phyloP scores from a whole-genome alignment of 2,888 invertebrate genomes.

The Caenorhabditis doughertyi region DNA sequence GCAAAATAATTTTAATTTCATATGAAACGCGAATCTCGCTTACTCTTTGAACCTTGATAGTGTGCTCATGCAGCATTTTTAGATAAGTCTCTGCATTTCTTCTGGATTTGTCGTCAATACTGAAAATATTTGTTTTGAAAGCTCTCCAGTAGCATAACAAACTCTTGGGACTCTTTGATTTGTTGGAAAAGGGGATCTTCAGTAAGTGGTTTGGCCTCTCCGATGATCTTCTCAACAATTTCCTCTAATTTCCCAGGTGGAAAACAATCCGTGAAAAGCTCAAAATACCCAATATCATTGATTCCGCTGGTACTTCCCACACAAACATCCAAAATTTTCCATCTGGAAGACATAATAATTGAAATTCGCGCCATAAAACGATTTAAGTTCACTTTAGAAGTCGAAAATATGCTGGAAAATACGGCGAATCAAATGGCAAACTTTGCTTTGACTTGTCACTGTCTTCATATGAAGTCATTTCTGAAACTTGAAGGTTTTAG shows the following conservation, averaged over 20 bases:
- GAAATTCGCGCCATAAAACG: no score
- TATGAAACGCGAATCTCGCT: not conserved
- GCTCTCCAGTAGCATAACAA: not conserved
- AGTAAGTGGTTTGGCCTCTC: not conserved
- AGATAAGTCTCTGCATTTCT: conserved; percentile 12
- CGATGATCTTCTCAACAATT: conserved; percentile 2
- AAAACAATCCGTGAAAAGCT: conserved; percentile 9
- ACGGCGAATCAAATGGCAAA: not conserved
- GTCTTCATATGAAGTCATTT: not conserved
- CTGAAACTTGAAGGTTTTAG: not conserved
- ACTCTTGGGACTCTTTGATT: not conserved
- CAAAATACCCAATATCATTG: conserved; percentile 13
- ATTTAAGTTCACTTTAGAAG: conserved; percentile 57
- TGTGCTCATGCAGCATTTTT: not conserved
- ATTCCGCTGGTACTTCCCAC: not conserved
- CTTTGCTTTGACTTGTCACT: not conserved
- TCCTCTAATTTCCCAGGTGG: conserved; percentile 3
- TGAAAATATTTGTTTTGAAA: conserved; percentile 1
- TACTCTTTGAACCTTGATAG: conserved; percentile 24
- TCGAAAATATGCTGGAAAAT: conserved; percentile 53
- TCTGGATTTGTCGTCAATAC: conserved; percentile 25
- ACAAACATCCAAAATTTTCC: conserved; percentile 52
- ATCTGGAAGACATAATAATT: no score
- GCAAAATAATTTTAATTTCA: conserved; percentile 2
- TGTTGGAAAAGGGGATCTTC: not conserved